A percentile compares a stretch with the other conserved stretches of the same genome.
Evolutionary conservation across 2,888 invertebrate species (phyloP).

Genomic region (Lysandra bellargus): DNA sequence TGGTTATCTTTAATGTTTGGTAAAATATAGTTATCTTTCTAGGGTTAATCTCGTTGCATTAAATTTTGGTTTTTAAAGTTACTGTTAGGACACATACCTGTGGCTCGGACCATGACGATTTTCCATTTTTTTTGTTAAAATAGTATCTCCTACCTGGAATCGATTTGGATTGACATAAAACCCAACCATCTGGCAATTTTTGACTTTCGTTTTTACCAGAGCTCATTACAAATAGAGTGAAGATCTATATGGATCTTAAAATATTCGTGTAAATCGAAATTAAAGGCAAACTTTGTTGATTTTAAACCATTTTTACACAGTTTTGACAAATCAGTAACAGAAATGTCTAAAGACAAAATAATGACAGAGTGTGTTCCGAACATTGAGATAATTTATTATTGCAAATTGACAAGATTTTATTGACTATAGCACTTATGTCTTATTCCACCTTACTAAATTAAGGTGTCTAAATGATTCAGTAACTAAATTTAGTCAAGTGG

Average conservation of each 20-base stretch:
- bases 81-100: conserved; percentile 61
- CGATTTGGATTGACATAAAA: conserved; percentile 69
- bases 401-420: no score
- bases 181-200: conserved; percentile 75
- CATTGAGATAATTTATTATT: neutral
- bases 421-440: no score
- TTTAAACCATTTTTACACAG: conserved; percentile 20
- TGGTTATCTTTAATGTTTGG: no score
- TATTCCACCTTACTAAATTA: no score
- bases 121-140: conserved; percentile 73
- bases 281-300: conserved; percentile 28
- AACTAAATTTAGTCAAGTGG: no score
- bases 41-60: no score
- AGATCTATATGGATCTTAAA: neutral
- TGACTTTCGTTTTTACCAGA: conserved; percentile 56
- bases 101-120: conserved; percentile 72
- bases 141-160: conserved; percentile 71
- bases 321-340: conserved; percentile 19
- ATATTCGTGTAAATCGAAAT: conserved; percentile 8
- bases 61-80: neutral
- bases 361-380: neutral
- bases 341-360: neutral
- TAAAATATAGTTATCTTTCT: no score
- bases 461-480: no score
- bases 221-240: conserved; percentile 56